Evolutionary conservation across 2,113 vertebrate species (phyloP).

Genomic region (Pontoporia blainvillei): DNA sequence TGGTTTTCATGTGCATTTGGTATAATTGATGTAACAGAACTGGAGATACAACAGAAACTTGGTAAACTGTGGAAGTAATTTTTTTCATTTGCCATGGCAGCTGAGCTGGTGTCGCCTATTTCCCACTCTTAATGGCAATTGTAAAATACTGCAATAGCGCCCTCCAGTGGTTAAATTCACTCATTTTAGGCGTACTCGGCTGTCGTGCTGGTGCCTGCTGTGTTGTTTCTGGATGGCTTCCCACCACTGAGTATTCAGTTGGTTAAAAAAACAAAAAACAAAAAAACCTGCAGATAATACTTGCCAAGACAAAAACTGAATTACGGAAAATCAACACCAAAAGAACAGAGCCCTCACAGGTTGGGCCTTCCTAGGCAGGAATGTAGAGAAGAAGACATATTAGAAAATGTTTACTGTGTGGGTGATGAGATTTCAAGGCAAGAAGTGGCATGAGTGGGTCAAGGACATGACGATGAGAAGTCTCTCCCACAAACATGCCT

Average conservation of each 20-base stretch:
- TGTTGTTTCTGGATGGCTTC: neutral
- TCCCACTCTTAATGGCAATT: neutral
- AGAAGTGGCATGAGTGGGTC: neutral
- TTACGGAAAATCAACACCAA: neutral
- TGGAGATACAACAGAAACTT: neutral
- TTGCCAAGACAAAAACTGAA: neutral
- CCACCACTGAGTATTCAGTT: neutral
- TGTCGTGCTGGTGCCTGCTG: neutral
- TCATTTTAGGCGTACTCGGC: neutral
- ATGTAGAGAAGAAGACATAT: neutral
- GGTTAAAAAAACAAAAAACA: neutral
- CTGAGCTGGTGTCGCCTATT: neutral
- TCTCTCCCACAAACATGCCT: neutral
- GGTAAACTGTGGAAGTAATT: neutral
- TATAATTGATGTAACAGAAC: neutral
- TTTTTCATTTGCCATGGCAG: neutral
- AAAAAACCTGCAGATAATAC: neutral
- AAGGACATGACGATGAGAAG: neutral
- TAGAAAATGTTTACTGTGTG: neutral
- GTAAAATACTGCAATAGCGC: neutral
- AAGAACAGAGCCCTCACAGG: neutral
- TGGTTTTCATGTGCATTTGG: neutral
- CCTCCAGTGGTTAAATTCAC: conserved; percentile 19
- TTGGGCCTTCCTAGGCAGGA: neutral
- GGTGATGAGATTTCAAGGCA: neutral